Conservation (phyloP, 2,888 invertebrate genomes). For the Pterostichus niger region DNA sequence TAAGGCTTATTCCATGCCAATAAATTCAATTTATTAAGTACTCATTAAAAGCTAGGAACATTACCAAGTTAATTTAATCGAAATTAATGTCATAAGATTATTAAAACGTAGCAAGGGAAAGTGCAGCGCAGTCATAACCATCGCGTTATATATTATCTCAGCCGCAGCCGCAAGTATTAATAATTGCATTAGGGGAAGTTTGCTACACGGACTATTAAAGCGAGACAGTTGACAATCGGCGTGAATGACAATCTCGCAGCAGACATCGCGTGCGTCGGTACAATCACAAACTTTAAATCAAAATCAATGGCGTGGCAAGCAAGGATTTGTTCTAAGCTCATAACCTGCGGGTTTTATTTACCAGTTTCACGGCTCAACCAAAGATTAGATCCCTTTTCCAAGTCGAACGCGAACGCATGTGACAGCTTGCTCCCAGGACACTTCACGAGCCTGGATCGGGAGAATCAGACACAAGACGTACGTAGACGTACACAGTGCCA, state of each 20-base stretch:
- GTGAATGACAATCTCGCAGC: not conserved
- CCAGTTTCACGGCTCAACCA: conserved; percentile 60
- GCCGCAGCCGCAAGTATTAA: conserved; percentile 18
- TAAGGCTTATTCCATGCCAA: conserved; percentile 27
- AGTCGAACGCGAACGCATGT: conserved; percentile 22
- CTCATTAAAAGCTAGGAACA: conserved; percentile 42
- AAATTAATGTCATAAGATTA: conserved; percentile 59
- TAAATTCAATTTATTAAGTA: conserved; percentile 55
- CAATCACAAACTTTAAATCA: conserved; percentile 67
- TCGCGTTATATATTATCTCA: conserved; percentile 7
- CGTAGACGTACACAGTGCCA: not conserved
- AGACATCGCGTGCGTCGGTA: conserved; percentile 57
- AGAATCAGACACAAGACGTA: no score
- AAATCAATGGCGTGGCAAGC: conserved; percentile 66
- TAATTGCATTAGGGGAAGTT: conserved; percentile 1
- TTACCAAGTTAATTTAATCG: conserved; percentile 54
- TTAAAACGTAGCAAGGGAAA: conserved; percentile 47
- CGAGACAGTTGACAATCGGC: conserved; percentile 3
- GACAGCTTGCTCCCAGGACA: conserved; percentile 9
- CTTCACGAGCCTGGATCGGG: not conserved
- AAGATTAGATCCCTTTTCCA: conserved; percentile 63
- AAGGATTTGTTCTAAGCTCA: conserved; percentile 66
- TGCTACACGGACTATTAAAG: conserved; percentile 17
- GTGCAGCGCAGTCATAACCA: conserved; percentile 21
- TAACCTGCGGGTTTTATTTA: conserved; percentile 66